Conservation (phyloP, 2,113 vertebrate genomes). For the Tinamus guttatus region DNA sequence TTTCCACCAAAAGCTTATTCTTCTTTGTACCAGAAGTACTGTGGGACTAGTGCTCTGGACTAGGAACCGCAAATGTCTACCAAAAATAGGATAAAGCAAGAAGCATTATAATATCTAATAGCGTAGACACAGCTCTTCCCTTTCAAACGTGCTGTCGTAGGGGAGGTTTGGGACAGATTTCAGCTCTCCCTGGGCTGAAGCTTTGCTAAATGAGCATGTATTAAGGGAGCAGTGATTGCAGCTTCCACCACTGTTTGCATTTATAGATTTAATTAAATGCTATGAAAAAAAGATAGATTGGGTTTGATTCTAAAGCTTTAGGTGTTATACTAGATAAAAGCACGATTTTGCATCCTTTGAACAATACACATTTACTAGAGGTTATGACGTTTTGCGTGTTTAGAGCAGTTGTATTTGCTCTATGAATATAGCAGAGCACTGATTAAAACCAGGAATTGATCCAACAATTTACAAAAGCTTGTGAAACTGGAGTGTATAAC, state of each 20-base stretch:
- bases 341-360: background rate
- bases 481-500: background rate
- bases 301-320: background rate
- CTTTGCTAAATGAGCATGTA: background rate
- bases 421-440: background rate
- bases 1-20: background rate
- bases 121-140: background rate
- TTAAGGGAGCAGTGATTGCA: background rate
- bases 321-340: background rate
- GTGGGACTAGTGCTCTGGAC: background rate
- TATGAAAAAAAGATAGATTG: background rate
- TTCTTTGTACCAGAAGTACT: background rate
- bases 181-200: background rate
- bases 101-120: background rate
- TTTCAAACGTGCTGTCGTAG: background rate
- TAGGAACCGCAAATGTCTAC: background rate
- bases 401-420: background rate
- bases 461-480: background rate
- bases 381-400: background rate
- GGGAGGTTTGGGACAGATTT: background rate
- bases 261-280: background rate
- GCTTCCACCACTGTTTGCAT: background rate
- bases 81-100: background rate
- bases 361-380: background rate
- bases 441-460: background rate